Conservation (phyloP, 2,888 invertebrate genomes). For the Drepanosiphum platanoidis region DNA sequence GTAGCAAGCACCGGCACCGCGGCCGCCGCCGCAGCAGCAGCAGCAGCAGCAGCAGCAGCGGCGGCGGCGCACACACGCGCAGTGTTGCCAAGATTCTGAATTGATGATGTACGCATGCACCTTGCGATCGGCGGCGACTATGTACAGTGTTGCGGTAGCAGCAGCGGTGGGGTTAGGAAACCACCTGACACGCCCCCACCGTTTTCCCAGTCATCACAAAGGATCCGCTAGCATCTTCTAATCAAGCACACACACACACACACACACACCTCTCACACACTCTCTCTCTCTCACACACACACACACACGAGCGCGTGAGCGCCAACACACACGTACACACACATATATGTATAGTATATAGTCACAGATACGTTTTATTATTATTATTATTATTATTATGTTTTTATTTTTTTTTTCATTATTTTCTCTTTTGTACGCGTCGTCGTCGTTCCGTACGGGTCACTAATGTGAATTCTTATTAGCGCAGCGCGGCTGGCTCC, state of each 20-base stretch:
- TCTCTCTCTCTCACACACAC: background rate
- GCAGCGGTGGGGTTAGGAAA: constrained; percentile 45
- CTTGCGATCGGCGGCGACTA: background rate
- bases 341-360: too few relatives aligned
- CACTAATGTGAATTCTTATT: constrained; percentile 46
- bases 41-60: too few relatives aligned
- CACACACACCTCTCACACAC: background rate
- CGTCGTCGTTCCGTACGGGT: too few relatives aligned
- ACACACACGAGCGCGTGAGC: background rate
- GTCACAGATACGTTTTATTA: constrained; percentile 57
- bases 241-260: constrained; percentile 39
- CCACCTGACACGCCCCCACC: constrained; percentile 62
- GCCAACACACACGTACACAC: background rate
- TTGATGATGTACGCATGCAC: constrained; percentile 33
- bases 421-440: constrained; percentile 53
- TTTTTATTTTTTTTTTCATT: constrained; percentile 32
- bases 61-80: background rate
- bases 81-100: constrained; percentile 11
- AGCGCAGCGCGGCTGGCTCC: constrained; percentile 40
- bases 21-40: too few relatives aligned
- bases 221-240: constrained; percentile 61
- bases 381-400: constrained; percentile 29
- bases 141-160: background rate
- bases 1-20: too few relatives aligned
- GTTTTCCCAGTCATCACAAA: constrained; percentile 60